A percentile compares a stretch with the other conserved stretches of the same genome.
Conservation (phyloP, 2,888 invertebrate genomes). For the Flabesymbios commensalis region DNA sequence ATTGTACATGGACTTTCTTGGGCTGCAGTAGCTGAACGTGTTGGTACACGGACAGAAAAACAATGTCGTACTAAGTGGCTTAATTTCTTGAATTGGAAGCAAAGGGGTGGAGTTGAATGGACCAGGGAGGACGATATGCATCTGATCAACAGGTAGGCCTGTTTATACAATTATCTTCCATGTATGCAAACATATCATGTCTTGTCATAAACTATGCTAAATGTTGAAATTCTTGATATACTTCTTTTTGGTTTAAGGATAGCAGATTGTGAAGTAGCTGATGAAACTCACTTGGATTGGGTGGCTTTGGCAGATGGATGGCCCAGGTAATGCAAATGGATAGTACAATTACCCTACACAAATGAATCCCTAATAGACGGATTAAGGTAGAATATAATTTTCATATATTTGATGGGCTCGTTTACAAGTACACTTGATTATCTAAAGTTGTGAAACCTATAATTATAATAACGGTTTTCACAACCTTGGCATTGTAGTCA, state of each 20-base stretch:
- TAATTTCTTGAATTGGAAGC: slow-evolving; percentile 64
- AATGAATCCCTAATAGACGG: background rate
- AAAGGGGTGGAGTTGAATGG: slow-evolving; percentile 63
- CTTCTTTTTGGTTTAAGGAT: slow-evolving; percentile 45
- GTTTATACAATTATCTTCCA: background rate
- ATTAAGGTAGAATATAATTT: no score
- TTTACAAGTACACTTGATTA: background rate
- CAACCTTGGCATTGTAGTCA: no score
- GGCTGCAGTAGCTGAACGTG: slow-evolving; percentile 61
- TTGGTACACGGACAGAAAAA: slow-evolving; percentile 63
- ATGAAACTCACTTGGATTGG: slow-evolving; percentile 63
- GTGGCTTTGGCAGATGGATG: slow-evolving; percentile 58
- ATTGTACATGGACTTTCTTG: slow-evolving; percentile 62
- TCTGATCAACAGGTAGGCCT: slow-evolving; percentile 58
- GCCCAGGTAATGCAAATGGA: slow-evolving; percentile 52
- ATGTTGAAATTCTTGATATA: background rate
- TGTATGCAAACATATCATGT: background rate
- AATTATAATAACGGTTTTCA: background rate
- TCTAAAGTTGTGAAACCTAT: background rate
- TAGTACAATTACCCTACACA: background rate
- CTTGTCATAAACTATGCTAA: background rate
- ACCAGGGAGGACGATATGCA: slow-evolving; percentile 62
- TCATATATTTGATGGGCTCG: no score
- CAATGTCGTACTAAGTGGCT: slow-evolving; percentile 66
- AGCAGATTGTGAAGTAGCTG: slow-evolving; percentile 48